A percentile compares a stretch with the other conserved stretches of the same genome.
phyloP scores from a whole-genome alignment of 2,888 invertebrate species.

The Drosophila formosana region DNA sequence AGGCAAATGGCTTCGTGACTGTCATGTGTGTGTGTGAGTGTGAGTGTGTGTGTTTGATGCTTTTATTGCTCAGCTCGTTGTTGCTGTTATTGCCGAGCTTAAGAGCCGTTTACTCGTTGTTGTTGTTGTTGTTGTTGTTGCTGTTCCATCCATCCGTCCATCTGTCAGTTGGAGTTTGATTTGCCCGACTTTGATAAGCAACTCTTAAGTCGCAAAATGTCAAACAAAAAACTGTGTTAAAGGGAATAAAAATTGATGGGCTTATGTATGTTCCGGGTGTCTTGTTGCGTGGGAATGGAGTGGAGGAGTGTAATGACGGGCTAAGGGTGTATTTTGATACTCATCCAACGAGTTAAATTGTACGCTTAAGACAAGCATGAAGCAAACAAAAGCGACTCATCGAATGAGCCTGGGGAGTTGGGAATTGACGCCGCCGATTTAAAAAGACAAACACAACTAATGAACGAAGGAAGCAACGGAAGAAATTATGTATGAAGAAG shows the following conservation, averaged over 20 bases:
- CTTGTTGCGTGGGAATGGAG: neutral
- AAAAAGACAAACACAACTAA: neutral
- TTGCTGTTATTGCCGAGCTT: constrained; percentile 39
- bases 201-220: constrained; percentile 37
- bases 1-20: constrained; percentile 47
- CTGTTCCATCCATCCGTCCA: neutral
- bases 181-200: constrained; percentile 49
- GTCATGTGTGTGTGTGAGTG: constrained; percentile 5
- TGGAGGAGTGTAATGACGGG: constrained; percentile 1
- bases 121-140: constrained; percentile 38
- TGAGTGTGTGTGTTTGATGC: constrained; percentile 34
- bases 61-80: constrained; percentile 53
- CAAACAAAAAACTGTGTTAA: constrained; percentile 10
- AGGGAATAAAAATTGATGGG: constrained; percentile 46
- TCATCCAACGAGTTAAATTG: constrained; percentile 33
- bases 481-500: neutral
- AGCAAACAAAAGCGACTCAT: constrained; percentile 21
- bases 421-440: constrained; percentile 3
- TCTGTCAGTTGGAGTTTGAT: constrained; percentile 49
- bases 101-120: constrained; percentile 38
- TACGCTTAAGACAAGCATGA: constrained; percentile 20
- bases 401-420: constrained; percentile 15
- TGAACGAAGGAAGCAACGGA: neutral
- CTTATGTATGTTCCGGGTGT: constrained; percentile 9
- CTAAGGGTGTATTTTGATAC: constrained; percentile 37